A percentile compares a stretch with the other conserved stretches of the same genome.
These are phyloP conservation scores for Poeciliopsis paucimaculata DNA, from an alignment of 2,797 vertebrate species.

Conservation along the genomic window DNA sequence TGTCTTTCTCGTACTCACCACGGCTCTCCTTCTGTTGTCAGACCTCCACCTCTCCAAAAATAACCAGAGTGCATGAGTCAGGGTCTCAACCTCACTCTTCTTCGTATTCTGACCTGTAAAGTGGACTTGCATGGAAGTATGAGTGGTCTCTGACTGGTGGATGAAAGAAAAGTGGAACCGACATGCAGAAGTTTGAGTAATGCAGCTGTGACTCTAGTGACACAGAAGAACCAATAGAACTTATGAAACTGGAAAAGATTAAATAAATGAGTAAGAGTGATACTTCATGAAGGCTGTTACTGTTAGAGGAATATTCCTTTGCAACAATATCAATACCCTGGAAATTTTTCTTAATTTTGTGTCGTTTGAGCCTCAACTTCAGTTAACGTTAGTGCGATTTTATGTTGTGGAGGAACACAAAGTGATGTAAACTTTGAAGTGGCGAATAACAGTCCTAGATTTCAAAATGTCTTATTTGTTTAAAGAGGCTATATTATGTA, in stretches of 20 bases:
- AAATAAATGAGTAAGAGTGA: constrained; percentile 40
- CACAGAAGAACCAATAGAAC: constrained; percentile 8
- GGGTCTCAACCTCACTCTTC: constrained; percentile 25
- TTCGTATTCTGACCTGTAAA: constrained; percentile 21
- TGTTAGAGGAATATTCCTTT: constrained; percentile 13
- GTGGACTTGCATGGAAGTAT: constrained; percentile 16
- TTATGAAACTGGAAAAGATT: constrained; percentile 35
- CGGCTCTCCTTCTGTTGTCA: neutral
- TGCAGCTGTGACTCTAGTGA: constrained; percentile 16
- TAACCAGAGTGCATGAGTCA: constrained; percentile 55
- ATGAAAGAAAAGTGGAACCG: constrained; percentile 19
- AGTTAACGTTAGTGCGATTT: neutral
- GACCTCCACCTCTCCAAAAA: constrained; percentile 53
- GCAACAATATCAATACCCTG: neutral
- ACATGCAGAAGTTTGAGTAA: constrained; percentile 8
- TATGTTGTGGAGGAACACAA: neutral
- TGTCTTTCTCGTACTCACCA: constrained; percentile 48
- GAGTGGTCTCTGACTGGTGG: constrained; percentile 11
- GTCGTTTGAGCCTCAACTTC: neutral
- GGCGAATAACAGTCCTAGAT: neutral
- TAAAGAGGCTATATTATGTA: no score
- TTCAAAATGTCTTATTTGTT: neutral
- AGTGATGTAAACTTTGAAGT: neutral
- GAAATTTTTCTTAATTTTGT: neutral
- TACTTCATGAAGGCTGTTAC: constrained; percentile 13